Evolutionary conservation across 2,888 invertebrate species (phyloP), one percentile per base, ranked within the genome.

Genomic region (Drosophila mercatorum): DNA sequence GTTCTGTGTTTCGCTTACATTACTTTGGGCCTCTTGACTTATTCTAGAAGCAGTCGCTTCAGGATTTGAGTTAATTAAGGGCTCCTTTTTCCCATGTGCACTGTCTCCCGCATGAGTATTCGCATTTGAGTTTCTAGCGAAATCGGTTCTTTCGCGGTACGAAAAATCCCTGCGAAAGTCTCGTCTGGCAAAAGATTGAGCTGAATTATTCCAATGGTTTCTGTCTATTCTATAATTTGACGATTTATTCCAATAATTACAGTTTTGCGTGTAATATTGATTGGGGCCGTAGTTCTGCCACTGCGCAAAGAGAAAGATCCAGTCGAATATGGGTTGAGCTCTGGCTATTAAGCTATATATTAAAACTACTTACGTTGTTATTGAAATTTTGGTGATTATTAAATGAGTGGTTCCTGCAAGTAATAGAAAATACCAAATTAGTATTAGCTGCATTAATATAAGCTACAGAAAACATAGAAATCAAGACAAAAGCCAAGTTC

Each of bases 331-430:
- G 28, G 11, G 11, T 38, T 49, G 36, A 36, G 8, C n/a, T 5
- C 7, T 6, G n/a, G 5, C 12, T 1, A 22, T 28, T 41, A 5
- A 22, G 22, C 22, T 7, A 12, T 7, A n/a, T 22, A 14, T 1
- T 28, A 47, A 44, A 72, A 88, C 90, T 76, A 88, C 90, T 90
- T 81, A 90, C 90, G 58, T 74, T 74, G 49, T 70, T 64, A 56
- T 49, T 47, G 26, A n/a, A 38, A 49, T 74, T 72, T 22, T 65
- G 72, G 46, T 72, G 74, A 31, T 69, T 74, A 11, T 63, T 67
- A 56, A 43, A 75, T 14, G 40, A 47, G 44, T 61, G 58, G 40
- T 38, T 66, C 72, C 84, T 88, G 85, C 46, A 86, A 78, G 12
- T 51, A 71, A 6, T 52, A 38, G 36, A 3, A 52, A 43, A 22